These are phyloP conservation scores for Parasteatoda tepidariorum DNA, from an alignment of 1,140 invertebrate species.

Conservation along the genomic window DNA sequence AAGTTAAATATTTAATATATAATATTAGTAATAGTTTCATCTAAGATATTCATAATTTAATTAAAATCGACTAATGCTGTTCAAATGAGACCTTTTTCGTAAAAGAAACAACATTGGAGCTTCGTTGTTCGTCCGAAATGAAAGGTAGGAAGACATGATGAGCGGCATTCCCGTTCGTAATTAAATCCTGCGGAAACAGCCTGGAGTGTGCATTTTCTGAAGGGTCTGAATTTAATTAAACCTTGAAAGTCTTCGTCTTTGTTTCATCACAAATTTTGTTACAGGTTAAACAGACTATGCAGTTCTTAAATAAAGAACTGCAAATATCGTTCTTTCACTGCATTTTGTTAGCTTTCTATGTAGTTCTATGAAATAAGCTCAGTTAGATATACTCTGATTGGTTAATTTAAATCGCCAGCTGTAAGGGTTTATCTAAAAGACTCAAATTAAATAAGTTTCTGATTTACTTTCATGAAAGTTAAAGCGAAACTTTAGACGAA, in stretches of 20 bases:
- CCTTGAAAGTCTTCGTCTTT: slow-evolving; percentile 24
- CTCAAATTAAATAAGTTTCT: background rate
- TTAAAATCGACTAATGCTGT: background rate
- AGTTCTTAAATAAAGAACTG: background rate
- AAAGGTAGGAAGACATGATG: slow-evolving; percentile 3
- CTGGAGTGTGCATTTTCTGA: background rate
- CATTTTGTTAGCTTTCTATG: background rate
- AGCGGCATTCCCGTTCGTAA: slow-evolving; percentile 6
- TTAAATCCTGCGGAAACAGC: slow-evolving; percentile 52
- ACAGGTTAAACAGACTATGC: slow-evolving; percentile 30
- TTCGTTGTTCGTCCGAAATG: slow-evolving; percentile 9
- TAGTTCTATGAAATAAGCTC: background rate
- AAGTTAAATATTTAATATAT: no score
- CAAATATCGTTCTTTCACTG: background rate
- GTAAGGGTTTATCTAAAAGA: background rate
- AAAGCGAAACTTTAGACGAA: no score
- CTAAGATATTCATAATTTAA: background rate
- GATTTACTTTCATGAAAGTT: no score
- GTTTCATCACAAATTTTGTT: slow-evolving; percentile 19
- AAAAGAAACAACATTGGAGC: slow-evolving; percentile 12
- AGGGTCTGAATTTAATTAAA: slow-evolving; percentile 46
- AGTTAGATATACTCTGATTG: background rate
- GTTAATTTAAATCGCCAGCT: background rate
- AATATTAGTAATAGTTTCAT: background rate
- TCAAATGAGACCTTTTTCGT: slow-evolving; percentile 27